Evolutionary conservation across 2,113 vertebrate species (phyloP), one percentile per base, ranked within the genome.

Genomic region (Condylura cristata): DNA sequence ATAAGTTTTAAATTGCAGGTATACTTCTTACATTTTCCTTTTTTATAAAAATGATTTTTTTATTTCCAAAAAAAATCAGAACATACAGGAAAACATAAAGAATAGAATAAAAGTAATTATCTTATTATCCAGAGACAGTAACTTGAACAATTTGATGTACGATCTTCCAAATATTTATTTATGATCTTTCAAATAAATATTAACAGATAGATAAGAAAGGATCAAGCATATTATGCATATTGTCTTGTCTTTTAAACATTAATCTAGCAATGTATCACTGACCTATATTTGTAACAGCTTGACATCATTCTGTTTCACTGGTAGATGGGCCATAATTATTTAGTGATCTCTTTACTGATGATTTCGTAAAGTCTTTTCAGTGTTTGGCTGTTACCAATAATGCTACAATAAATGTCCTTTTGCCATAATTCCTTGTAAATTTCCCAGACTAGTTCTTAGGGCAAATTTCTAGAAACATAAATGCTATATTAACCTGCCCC

Each of bases 1-100:
- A n/a, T 90, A 76, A 84, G 53, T 81, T 87, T 94, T 34, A 84
- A 94, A 93, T 85, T 93, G 78, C 28, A 80, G 68, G n/a, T 74
- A 41, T 66, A 37, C 10, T 66, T 93, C 56, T 37, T 37, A 75
- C 58, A 66, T 28, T 68, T 83, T 12, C 34, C 86, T 92, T 88
- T 74, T 26, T 61, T 46, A 20, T 68, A 79, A 93, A 10, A 78
- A 83, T 28, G 22, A 1, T 0, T 46, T 88, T 80, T 75, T 75
- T 88, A 60, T 86, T 58, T 72, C 60, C 28, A 37, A 68, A 72
- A 72, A 92, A 68, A 51, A 12, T 78, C 28, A 83, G 39, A 51
- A 94, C 81, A 75, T 65, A 39, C 8, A n/a, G 32, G 72, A 93
- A 86, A 93, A 79, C 41, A 74, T 72, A 74, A 61, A 46, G 41